A percentile compares a stretch with the other conserved stretches of the same genome.
Evolutionary conservation across 92 coral and sea anemone genomes (phyloP).

Genomic region (Bergia puertoricense): DNA sequence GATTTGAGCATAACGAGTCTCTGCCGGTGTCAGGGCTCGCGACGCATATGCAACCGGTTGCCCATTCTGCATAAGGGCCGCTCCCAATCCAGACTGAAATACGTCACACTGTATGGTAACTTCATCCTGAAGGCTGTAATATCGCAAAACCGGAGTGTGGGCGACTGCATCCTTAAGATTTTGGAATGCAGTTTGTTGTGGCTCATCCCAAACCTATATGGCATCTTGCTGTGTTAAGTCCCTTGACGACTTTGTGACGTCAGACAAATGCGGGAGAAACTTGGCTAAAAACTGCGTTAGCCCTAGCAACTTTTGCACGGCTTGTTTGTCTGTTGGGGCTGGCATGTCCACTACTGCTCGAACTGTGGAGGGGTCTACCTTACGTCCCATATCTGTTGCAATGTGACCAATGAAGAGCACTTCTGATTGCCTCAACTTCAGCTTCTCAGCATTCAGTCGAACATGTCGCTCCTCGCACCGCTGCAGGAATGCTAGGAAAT

Average conservation of each 20-base stretch:
- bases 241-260: not conserved
- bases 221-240: not conserved
- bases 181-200: not conserved
- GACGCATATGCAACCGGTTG: too few relatives aligned
- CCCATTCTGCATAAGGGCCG: too few relatives aligned
- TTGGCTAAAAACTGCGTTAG: not conserved
- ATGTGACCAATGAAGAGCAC: slow-evolving; percentile 54
- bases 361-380: slow-evolving; percentile 51
- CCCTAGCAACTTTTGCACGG: slow-evolving; percentile 24
- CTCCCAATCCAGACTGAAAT: too few relatives aligned
- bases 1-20: too few relatives aligned
- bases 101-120: too few relatives aligned
- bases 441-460: slow-evolving; percentile 46
- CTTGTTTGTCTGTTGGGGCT: slow-evolving; percentile 53
- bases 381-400: slow-evolving; percentile 47
- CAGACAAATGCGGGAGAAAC: not conserved
- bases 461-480: slow-evolving; percentile 44
- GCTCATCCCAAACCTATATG: slow-evolving; percentile 2
- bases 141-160: too few relatives aligned
- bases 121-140: too few relatives aligned
- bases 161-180: not conserved
- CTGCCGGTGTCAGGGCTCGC: too few relatives aligned
- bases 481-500: slow-evolving; percentile 46
- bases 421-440: slow-evolving; percentile 41
- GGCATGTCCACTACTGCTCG: slow-evolving; percentile 52